Base-by-base conservation (phyloP, 2,888 invertebrate genomes). In the Biston betularia region DNA sequence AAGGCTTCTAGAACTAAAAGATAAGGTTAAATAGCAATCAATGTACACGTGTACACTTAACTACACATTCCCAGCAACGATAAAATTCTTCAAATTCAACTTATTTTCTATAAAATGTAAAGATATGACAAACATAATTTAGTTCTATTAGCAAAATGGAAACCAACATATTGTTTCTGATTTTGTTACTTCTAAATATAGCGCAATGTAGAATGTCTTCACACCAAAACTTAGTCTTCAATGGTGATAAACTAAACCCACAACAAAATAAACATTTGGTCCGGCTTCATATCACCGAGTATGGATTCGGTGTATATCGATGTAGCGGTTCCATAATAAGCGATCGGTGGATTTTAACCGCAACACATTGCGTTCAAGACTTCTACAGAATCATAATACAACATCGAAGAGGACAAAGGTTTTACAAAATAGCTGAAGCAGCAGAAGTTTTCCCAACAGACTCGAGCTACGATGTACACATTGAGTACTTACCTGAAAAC, bases 321-420 rank as follows among this genome's bases (percentile, higher is more conserved):
- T 83, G 80, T 44, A 81, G 79, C 56, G 82, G 79, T 14, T 81
- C 81, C 6, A 77, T 82, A 4, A 55, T 83, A 50, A 65, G 58
- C 35, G n/a, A 65, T 6, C 46, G 55, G 0, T 79, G 80, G 79
- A 70, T 83, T 12, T 55, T 82, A 46, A 75, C 76, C 9, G 69
- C 82, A 0, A 81, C 79, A 14, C 81, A 83, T 56, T 83, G 83
- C 49, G 72, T 82, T 38, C 6, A 33, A 11, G 24, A 65, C 3
- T 53, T 42, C 0, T 15, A 35, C 0, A 42, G 49, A 0, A 50
- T 48, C 11, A 63, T 71, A 0, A 63, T 67, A 8, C 33, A 34
- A 33, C 71, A 73, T 35, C 40, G 58, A 12, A 52, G 55, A 0
- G 58, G 64, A 4, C 38, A 59, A 11, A 54, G 11, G 12, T 45